Conservation (phyloP, 2,888 invertebrate genomes). For the Acanthococcus lagerstroemiae region DNA sequence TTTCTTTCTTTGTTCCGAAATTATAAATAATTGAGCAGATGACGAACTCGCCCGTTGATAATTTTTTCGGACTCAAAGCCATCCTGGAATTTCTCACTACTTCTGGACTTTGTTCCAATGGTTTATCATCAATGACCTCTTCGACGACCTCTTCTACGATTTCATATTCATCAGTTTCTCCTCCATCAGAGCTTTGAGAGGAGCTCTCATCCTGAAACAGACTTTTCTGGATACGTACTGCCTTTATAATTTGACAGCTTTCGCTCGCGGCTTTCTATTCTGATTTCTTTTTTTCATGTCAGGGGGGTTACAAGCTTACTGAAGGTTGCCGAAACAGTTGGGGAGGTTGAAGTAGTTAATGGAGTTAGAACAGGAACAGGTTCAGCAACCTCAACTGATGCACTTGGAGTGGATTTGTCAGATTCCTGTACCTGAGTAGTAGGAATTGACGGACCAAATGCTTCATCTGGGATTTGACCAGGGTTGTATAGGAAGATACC, state of each 20-base stretch:
- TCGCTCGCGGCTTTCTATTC: not conserved
- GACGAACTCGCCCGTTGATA: not conserved
- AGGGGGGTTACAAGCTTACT: not conserved
- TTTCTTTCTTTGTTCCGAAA: not conserved
- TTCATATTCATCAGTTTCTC: not conserved
- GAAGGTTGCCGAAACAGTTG: not conserved
- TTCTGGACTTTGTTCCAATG: not conserved
- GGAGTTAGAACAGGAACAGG: no score
- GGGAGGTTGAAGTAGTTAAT: not conserved
- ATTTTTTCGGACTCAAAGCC: not conserved
- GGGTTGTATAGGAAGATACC: conserved; percentile 39
- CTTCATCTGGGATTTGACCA: conserved; percentile 36
- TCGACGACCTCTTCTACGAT: not conserved
- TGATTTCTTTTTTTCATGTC: not conserved
- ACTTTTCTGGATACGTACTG: not conserved
- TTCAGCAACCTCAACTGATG: no score
- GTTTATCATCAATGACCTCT: not conserved
- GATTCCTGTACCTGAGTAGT: not conserved
- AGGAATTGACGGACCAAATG: conserved; percentile 36
- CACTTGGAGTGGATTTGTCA: not conserved
- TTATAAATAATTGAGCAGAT: not conserved
- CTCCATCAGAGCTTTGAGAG: not conserved
- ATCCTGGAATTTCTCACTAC: not conserved
- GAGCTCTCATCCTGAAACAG: not conserved
- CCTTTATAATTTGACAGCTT: not conserved